These are phyloP conservation scores for Erpornis zantholeuca DNA, from an alignment of 2,113 vertebrate genomes.

Conservation along the genomic window DNA sequence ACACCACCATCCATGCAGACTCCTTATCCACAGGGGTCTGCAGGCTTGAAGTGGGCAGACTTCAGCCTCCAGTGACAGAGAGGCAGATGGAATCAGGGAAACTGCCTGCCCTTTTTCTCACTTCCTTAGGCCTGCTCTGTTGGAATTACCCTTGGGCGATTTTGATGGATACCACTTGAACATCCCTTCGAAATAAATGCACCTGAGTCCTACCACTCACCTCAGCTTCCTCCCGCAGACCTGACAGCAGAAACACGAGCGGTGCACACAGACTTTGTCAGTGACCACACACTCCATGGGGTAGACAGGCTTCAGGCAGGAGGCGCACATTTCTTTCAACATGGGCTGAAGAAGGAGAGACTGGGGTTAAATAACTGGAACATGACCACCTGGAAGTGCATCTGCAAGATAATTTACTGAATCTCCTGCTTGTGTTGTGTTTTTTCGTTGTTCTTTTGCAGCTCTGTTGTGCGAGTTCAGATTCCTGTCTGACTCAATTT, in stretches of 20 bases:
- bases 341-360: slow-evolving; percentile 45
- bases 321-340: slow-evolving; percentile 73
- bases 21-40: background rate
- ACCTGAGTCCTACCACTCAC: slow-evolving; percentile 62
- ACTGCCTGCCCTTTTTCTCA: background rate
- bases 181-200: background rate
- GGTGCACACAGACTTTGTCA: slow-evolving; percentile 77
- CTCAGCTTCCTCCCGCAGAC: slow-evolving; percentile 81
- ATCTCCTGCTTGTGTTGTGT: rapidly evolving
- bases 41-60: background rate
- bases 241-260: slow-evolving; percentile 82
- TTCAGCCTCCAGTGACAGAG: background rate
- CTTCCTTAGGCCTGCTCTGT: background rate
- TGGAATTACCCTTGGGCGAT: background rate
- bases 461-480: background rate
- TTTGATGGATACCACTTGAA: background rate
- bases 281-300: slow-evolving; percentile 74
- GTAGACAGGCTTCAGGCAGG: slow-evolving; percentile 77
- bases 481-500: background rate
- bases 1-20: background rate
- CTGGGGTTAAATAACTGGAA: background rate
- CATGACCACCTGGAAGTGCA: background rate
- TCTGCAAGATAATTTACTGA: background rate
- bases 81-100: background rate
- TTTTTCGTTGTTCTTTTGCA: background rate